Base-by-base conservation (phyloP, 1,140 invertebrate species). In the Cydia fagiglandana region DNA sequence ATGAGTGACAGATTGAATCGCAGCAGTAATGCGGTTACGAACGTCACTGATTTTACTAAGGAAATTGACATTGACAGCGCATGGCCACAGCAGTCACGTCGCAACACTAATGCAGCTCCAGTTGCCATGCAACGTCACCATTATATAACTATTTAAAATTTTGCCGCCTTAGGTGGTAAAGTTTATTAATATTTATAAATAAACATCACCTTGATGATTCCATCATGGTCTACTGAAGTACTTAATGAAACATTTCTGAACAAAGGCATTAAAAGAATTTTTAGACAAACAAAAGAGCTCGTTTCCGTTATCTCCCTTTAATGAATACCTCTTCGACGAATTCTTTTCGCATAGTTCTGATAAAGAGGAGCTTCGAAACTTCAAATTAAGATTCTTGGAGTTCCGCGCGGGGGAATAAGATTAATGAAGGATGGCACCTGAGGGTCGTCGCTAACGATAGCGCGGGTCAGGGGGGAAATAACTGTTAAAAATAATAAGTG, bases 301-400 rank as follows among this genome's bases (percentile, higher is more conserved):
- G 80, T 79, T 84, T 66, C 80, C 80, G 76, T 82, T 86, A 84
- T 84, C 78, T 79, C 82, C 77, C 85, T 85, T 84, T 86, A 88
- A 89, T 88, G 88, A 90, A 88, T 86, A 83, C 81, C 79, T 76
- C 76, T 79, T 64, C 79, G 84, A 80, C 75, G 84, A 81, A 90
- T 91, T 91, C 88, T 90, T 91, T 90, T 84, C 86, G 85, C 88
- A 91, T 91, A 90, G 88, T 91, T 91, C 82, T 84, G 84, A 87
- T 88, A 86, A 89, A 88, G 89, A 90, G 88, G 83, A 86, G 85
- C 88, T 86, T 87, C 84, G 88, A 89, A 91, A 90, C 88, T 91
- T 91, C 85, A 91, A 91, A 91, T 91, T 90, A 91, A 91, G 88
- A 91, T 91, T 91, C 88, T 89, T 90, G 38, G 87, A 90, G 90